Evolutionary conservation across 2,888 invertebrate species (phyloP).

Genomic region (Unio pictorum): DNA sequence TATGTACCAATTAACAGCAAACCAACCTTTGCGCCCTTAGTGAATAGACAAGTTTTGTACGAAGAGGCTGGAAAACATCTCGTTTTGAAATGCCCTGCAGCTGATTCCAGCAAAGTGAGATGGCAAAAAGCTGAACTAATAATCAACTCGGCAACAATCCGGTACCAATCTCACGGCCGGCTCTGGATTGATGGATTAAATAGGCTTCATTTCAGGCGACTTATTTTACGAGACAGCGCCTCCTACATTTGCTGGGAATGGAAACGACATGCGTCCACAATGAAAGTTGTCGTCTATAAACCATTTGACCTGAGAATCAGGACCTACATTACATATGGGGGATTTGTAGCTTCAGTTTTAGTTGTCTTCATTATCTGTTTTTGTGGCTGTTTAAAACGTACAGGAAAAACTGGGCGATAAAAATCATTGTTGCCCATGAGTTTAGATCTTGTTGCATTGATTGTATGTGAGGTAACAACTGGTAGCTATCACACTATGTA

Average conservation of each 20-base stretch:
- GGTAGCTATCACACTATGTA: too few relatives aligned
- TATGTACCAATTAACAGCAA: conserved; percentile 51
- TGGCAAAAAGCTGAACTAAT: conserved; percentile 63
- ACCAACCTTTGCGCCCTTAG: conserved; percentile 48
- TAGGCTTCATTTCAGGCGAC: conserved; percentile 75
- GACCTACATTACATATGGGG: conserved; percentile 54
- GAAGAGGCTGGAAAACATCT: conserved; percentile 48
- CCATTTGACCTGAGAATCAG: conserved; percentile 66
- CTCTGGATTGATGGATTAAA: conserved; percentile 77
- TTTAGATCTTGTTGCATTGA: too few relatives aligned
- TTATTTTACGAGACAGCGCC: conserved; percentile 74
- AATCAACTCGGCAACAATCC: conserved; percentile 74
- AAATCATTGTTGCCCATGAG: too few relatives aligned
- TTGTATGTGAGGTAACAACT: too few relatives aligned
- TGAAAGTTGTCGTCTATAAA: conserved; percentile 76
- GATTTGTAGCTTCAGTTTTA: conserved; percentile 46
- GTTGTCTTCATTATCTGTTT: conserved; percentile 34
- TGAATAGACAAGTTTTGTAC: conserved; percentile 56
- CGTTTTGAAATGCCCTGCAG: conserved; percentile 57
- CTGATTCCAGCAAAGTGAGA: conserved; percentile 30
- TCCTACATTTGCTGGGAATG: conserved; percentile 77
- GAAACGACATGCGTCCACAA: conserved; percentile 76
- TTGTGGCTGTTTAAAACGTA: conserved; percentile 8
- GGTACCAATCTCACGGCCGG: conserved; percentile 74
- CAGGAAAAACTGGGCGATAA: too few relatives aligned